phyloP scores from a whole-genome alignment of 2,888 invertebrate species.

The Sisyra terminalis region DNA sequence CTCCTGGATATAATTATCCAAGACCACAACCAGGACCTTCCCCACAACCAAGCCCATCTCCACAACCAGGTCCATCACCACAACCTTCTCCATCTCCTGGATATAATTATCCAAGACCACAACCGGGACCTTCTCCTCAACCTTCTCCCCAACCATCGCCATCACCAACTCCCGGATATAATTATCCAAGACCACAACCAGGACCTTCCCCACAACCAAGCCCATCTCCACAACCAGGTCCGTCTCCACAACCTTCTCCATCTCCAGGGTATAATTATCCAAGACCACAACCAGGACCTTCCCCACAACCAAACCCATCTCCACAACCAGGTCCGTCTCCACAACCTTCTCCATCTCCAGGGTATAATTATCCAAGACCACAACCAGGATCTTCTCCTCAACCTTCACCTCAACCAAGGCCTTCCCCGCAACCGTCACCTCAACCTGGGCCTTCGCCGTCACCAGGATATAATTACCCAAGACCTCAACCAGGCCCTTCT shows the following conservation, averaged over 20 bases:
- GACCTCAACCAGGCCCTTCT: too few relatives aligned
- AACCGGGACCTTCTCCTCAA: not conserved
- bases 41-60: not conserved
- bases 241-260: not conserved
- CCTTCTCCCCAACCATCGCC: not conserved
- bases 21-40: too few relatives aligned
- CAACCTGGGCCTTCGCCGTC: not conserved
- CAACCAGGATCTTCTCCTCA: not conserved
- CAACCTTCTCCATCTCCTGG: not conserved
- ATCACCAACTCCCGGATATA: not conserved
- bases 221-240: not conserved
- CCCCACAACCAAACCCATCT: not conserved
- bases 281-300: not conserved
- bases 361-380: not conserved
- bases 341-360: not conserved
- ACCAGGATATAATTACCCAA: too few relatives aligned
- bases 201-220: not conserved
- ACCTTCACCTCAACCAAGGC: not conserved
- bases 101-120: too few relatives aligned
- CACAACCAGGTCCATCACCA: not conserved
- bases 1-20: constrained; percentile 1
- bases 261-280: not conserved
- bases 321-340: not conserved
- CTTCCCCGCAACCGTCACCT: not conserved
- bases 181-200: constrained; percentile 4